These are phyloP conservation scores for Onychostruthus taczanowskii DNA, from an alignment of 2,113 vertebrate species.

Conservation along the genomic window DNA sequence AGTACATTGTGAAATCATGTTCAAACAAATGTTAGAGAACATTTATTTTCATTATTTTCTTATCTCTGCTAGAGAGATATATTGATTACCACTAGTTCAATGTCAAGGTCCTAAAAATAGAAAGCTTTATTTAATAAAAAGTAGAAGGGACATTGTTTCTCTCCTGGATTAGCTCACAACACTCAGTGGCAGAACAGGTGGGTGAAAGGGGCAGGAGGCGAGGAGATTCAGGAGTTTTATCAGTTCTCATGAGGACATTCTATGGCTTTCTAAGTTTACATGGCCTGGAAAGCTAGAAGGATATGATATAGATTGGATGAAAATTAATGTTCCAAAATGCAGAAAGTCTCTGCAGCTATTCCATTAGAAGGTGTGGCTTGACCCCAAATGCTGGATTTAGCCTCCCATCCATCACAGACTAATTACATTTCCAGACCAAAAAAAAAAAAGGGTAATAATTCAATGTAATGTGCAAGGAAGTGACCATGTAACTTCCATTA, in stretches of 20 bases:
- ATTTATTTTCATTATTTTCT: not conserved
- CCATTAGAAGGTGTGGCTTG: not conserved
- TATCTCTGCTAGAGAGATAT: not conserved
- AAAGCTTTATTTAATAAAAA: not conserved
- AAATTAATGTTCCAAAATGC: not conserved
- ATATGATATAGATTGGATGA: not conserved
- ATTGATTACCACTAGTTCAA: not conserved
- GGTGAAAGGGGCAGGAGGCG: not conserved
- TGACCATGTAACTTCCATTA: slow-evolving; percentile 29
- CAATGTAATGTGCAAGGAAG: slow-evolving; percentile 16
- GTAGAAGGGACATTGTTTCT: not conserved
- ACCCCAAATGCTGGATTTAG: slow-evolving; percentile 25
- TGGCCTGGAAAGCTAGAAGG: not conserved
- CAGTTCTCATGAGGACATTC: not conserved
- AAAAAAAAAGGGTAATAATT: slow-evolving; percentile 35
- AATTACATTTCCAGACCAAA: slow-evolving; percentile 17
- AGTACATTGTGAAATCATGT: not conserved
- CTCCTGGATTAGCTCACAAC: not conserved
- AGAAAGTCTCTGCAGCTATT: not conserved
- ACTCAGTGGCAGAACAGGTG: not conserved
- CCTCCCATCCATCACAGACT: slow-evolving; percentile 34
- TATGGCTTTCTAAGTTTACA: not conserved
- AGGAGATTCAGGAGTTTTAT: not conserved
- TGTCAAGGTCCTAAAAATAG: not conserved
- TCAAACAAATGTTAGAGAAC: not conserved